Percentiles rank a stretch among this genome's conserved stretches.
phyloP scores from a whole-genome alignment of 2,888 invertebrate species.

The Eristalinus aeneus region DNA sequence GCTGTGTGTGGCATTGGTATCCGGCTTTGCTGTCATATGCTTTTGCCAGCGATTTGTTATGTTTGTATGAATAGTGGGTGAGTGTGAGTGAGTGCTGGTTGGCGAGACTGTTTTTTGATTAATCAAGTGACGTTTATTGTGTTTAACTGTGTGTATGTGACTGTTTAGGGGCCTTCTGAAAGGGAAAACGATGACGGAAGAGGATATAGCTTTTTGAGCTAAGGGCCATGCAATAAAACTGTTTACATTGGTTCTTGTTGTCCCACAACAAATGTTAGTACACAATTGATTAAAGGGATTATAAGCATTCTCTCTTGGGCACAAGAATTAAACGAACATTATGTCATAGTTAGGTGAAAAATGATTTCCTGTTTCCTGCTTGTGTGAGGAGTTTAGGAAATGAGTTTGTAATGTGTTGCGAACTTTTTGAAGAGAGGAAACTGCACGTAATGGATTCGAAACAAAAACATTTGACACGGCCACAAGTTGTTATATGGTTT shows the following conservation, averaged over 20 bases:
- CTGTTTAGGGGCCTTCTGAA: constrained; percentile 24
- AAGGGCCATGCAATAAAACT: constrained; percentile 53
- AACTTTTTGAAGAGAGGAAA: not conserved
- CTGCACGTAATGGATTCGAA: no score
- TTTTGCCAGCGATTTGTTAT: constrained; percentile 49
- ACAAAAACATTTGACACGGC: no score
- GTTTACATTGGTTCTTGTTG: constrained; percentile 39
- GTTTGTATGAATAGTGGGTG: constrained; percentile 41
- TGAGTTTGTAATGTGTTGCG: not conserved
- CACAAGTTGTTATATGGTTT: no score
- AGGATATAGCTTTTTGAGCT: constrained; percentile 45
- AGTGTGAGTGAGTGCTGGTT: constrained; percentile 19
- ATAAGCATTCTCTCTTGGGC: not conserved
- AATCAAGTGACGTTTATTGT: constrained; percentile 66
- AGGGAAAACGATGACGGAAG: constrained; percentile 31
- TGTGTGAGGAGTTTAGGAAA: not conserved
- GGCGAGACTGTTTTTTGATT: constrained; percentile 59
- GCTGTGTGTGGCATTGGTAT: not conserved
- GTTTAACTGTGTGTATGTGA: constrained; percentile 53
- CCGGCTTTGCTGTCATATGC: not conserved
- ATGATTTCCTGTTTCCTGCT: not conserved
- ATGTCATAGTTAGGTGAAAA: not conserved
- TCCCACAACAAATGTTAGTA: constrained; percentile 45
- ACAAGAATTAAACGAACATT: not conserved
- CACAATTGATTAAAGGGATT: constrained; percentile 41